phyloP scores from a whole-genome alignment of 2,888 invertebrate genomes.

The Tetanocera ferruginea region DNA sequence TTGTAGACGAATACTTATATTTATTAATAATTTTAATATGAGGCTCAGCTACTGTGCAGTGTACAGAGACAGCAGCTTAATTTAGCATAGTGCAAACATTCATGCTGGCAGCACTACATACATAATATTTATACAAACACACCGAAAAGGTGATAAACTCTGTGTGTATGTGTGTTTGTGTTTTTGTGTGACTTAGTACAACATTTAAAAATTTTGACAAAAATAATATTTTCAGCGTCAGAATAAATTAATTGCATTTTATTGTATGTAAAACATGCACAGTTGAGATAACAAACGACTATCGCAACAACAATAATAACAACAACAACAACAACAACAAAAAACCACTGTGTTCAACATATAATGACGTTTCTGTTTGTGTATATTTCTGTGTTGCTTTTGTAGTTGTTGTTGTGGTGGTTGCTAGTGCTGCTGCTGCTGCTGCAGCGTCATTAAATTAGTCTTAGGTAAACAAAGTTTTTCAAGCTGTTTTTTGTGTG shows the following conservation, averaged over 20 bases:
- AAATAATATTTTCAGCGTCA: conserved; percentile 28
- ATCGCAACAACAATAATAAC: neutral
- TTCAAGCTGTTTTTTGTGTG: conserved; percentile 8
- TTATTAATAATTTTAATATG: too few relatives aligned
- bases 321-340: conserved; percentile 17
- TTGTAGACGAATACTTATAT: too few relatives aligned
- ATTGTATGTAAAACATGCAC: conserved; percentile 24
- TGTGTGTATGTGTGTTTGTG: neutral
- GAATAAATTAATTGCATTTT: conserved; percentile 26
- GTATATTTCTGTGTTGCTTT: neutral
- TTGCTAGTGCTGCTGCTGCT: neutral
- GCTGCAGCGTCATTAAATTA: conserved; percentile 11
- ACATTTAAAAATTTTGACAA: conserved; percentile 18
- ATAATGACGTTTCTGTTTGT: neutral
- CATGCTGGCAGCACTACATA: neutral
- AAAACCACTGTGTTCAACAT: neutral
- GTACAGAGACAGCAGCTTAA: too few relatives aligned
- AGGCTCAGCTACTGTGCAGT: too few relatives aligned
- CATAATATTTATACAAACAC: too few relatives aligned
- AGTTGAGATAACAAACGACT: conserved; percentile 27
- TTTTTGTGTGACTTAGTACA: neutral
- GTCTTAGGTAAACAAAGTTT: conserved; percentile 15
- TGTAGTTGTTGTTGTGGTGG: too few relatives aligned
- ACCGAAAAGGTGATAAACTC: neutral
- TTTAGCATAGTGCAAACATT: neutral